Evolutionary conservation across 2,113 vertebrate species (phyloP).

Genomic region (human): GRCh38 chr5:138513501-138514000

Average conservation of each 20-base stretch:
- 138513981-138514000: not conserved
- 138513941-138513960: not conserved
- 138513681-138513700: conserved; percentile 98
- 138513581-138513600: conserved; percentile 99
- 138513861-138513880: not conserved
- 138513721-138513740: not conserved
- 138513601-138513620: conserved; percentile 98
- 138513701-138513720: conserved; percentile 90
- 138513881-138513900: not conserved
- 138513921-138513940: not conserved
- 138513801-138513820: not conserved
- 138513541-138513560: not conserved
- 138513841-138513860: conserved; percentile 10
- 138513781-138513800: not conserved
- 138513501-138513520: not conserved
- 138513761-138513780: not conserved
- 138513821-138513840: not conserved
- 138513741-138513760: conserved; percentile 4
- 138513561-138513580: conserved; percentile 98
- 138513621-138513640: conserved; percentile 99
- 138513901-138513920: not conserved
- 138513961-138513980: not conserved
- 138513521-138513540: conserved; percentile 5
- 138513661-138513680: conserved; percentile 99
- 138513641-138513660: conserved; percentile 99